Conservation (phyloP, 2,797 vertebrate species). For the Schizopygopsis pylzovi region DNA sequence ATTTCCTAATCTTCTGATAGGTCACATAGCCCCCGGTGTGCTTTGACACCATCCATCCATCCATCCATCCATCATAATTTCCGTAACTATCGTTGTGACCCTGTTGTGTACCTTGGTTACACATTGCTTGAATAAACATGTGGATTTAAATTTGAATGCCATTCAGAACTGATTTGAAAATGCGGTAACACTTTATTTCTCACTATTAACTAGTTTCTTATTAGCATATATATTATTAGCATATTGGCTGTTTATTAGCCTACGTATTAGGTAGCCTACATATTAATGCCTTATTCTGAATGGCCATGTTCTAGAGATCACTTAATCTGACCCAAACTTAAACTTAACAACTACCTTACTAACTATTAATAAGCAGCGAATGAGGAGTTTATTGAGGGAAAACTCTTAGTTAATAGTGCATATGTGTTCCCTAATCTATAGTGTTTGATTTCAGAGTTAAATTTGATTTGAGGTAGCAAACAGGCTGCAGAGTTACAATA, state of each 20-base stretch:
- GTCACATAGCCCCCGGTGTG: slow-evolving; percentile 44
- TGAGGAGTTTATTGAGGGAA: background rate
- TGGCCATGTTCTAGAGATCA: background rate
- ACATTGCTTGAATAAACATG: background rate
- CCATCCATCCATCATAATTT: slow-evolving; percentile 12
- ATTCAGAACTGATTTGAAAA: background rate
- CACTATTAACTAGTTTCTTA: background rate
- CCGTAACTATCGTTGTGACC: background rate
- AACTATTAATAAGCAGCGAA: too few species aligned
- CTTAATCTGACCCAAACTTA: background rate
- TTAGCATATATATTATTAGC: background rate
- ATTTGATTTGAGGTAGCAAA: background rate
- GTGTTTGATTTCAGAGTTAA: background rate
- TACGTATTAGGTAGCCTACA: background rate
- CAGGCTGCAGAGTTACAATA: background rate
- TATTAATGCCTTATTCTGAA: background rate
- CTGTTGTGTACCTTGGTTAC: background rate
- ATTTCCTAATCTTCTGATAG: slow-evolving; percentile 54
- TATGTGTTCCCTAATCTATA: too few species aligned
- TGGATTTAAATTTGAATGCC: background rate
- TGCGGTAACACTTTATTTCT: background rate
- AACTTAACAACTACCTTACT: background rate
- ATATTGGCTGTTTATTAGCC: background rate
- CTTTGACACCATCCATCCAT: slow-evolving; percentile 45
- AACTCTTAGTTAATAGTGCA: background rate